Base-by-base conservation (phyloP, 2,797 vertebrate species). In the Urocyon cinereoargenteus region DNA sequence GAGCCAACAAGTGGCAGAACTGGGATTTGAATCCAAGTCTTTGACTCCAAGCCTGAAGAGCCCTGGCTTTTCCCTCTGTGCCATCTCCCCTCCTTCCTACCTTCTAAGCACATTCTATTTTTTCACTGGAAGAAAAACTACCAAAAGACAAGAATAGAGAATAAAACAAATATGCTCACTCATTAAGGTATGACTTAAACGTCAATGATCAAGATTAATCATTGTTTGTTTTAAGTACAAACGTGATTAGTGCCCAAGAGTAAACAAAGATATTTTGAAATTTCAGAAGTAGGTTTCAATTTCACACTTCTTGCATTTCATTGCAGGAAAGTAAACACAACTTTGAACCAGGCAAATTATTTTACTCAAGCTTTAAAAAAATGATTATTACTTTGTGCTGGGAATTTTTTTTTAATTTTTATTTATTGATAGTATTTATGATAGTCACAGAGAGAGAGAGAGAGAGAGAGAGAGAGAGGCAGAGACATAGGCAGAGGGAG, bases 181-280 rank as follows among this genome's bases (percentile, higher is more conserved):
- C 45, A 36, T 21, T 75, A 72, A 87, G 72, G 26, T 40, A n/a
- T 51, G 53, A 31, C 9, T 94, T 91, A 86, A 82, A 86, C 22
- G 8, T 75, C 62, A 79, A 6, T 10, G 13, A 86, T 59, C 75
- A 83, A n/a, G 28, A 75, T 83, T 86, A 28, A 55, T 77, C 61
- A 59, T 21, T 51, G 57, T 57, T 75, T 95, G 26, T 22, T 68
- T 2, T 64, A 73, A 88, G 26, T 18, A 90, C 26, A 70, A 90
- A 40, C 9, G 26, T 36, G 51, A 11, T 72, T 62, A 68, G 24
- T 22, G 24, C 26, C 64, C 66, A 64, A 11, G 72, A 83, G 59
- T 59, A 96, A 89, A 91, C 73, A 70, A 51, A 72, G 53, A 18
- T 72, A 85, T 66, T 91, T 70, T 85, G 16, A 84, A 94, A 83